phyloP scores from a whole-genome alignment of 2,888 invertebrate species.

The Torymus auratus region DNA sequence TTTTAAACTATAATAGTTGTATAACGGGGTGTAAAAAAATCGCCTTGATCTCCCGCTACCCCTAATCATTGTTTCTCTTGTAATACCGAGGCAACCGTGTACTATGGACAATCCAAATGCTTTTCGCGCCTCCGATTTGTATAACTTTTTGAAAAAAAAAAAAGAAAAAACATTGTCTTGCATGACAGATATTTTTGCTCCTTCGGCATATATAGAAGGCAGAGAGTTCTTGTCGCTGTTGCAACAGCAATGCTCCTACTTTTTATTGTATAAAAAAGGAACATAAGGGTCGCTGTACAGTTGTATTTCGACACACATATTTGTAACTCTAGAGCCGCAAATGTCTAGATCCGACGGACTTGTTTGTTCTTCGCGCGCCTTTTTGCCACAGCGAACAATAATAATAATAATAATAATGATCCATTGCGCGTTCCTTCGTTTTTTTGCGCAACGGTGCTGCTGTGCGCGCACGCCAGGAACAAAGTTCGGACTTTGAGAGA shows the following conservation, averaged over 20 bases:
- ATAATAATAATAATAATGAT: background rate
- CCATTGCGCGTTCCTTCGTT: constrained; percentile 24
- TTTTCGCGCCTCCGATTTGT: constrained; percentile 9
- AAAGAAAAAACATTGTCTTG: constrained; percentile 19
- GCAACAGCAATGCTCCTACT: constrained; percentile 29
- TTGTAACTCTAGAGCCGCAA: background rate
- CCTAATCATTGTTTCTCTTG: constrained; percentile 42
- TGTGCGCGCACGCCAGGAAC: background rate
- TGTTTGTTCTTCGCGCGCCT: constrained; percentile 8
- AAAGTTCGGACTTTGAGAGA: constrained; percentile 20
- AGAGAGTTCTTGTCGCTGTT: constrained; percentile 15
- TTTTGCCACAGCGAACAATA: constrained; percentile 33
- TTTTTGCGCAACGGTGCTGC: constrained; percentile 10
- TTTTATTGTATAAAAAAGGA: constrained; percentile 33
- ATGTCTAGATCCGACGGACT: constrained; percentile 7
- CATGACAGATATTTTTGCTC: constrained; percentile 20
- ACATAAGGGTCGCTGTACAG: constrained; percentile 9
- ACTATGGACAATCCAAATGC: constrained; percentile 10
- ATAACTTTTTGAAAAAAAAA: constrained; percentile 38
- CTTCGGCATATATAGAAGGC: constrained; percentile 11
- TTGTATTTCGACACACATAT: constrained; percentile 8
- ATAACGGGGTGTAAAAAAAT: background rate
- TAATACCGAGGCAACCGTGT: constrained; percentile 12
- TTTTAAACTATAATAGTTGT: background rate
- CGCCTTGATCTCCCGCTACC: constrained; percentile 37